Base-by-base conservation (phyloP, 35 echinoderm and acorn worm genomes). In the Lytechinus variegatus region DNA sequence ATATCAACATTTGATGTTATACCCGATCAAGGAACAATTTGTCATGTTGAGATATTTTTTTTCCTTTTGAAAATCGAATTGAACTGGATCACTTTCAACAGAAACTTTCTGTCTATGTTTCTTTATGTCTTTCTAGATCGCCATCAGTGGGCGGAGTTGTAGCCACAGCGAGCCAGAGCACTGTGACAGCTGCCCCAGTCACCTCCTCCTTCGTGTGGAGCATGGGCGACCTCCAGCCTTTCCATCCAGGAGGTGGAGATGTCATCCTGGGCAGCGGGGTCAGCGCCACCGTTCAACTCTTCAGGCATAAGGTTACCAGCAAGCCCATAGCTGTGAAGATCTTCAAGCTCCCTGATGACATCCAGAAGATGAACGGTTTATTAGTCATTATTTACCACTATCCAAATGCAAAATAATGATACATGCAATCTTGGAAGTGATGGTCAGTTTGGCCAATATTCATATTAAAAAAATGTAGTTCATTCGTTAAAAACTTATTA, bases 221-320 rank as follows among this genome's bases (percentile, higher is more conserved):
- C 13, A 93, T 93, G 92, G 10, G 5, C 9, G 92, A 93, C 54
- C 53, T 93, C 28, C 57, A 93, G 53, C n/a, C 92, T 1, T 93
- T 93, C 92, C n/a, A 93, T 54, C 54, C 52, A 10, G 54, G 29
- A 55, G 92, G 92, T 54, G 54, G 52, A 2, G 92, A 93, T n/a
- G 52, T 93, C 92, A 55, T 93, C 92, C 52, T 93, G n/a, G 92
- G 92, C 11, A 57, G 27, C 5, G 92, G 92, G n/a, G 55, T 27
- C 92, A 16, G 57, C 92, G 92, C 54, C 55, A 55, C 92, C 9
- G 92, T 93, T 19, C 24, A 93, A 24, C 92, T 93, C 54, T 57
- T 19, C 55, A 53, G 92, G 10, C 92, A 93, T 56, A 53, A 54
- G 52, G 27, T 53, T 54, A 93, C 53, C 92, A 27, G 56, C n/a